Base-by-base conservation (phyloP, 2,888 invertebrate species). In the Ichneumon xanthorius region DNA sequence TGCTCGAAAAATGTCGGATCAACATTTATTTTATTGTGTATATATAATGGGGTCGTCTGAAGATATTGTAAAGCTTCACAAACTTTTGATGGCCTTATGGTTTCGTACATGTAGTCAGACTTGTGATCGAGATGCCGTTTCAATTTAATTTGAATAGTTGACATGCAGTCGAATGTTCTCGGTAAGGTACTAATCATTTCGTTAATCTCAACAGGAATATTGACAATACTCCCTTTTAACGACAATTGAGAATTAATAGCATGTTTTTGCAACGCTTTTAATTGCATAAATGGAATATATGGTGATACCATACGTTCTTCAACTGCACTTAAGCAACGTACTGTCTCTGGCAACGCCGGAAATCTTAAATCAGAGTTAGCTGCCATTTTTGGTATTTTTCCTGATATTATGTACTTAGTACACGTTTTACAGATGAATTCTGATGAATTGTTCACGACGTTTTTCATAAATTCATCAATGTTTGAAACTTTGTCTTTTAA, bases 241-340 rank as follows among this genome's bases (percentile, higher is more conserved):
- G 91, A 90, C 45, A 91, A 79, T 72, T 91, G 90, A n/a, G 90
- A 86, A 84, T 93, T 88, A 14, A 89, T 73, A 40, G 92, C 89
- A 79, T 81, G 89, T 9, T 87, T 84, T 86, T 89, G 82, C 33
- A 91, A 87, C 40, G 91, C 86, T 82, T 89, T 83, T 50, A 94
- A 91, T 86, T 92, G 91, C 92, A 93, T 93, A 73, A 93, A 93
- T 55, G 91, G 89, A 48, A 93, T 86, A 48, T 90, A 88, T 14
- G 92, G 91, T 7, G 92, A 22, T 22, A 22, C 22, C 22, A 22
- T 22, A 22, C 22, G 22, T 22, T 22, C 22, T 22, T 22, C 22
- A 22, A 22, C 22, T 22, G 22, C 22, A 22, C 22, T 22, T 22
- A 22, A 22, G 22, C 22, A 22, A 22, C 22, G 22, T 22, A 22